A percentile compares a stretch with the other conserved stretches of the same genome.
phyloP scores from a whole-genome alignment of 2,888 invertebrate genomes.

The Beris chalybata region DNA sequence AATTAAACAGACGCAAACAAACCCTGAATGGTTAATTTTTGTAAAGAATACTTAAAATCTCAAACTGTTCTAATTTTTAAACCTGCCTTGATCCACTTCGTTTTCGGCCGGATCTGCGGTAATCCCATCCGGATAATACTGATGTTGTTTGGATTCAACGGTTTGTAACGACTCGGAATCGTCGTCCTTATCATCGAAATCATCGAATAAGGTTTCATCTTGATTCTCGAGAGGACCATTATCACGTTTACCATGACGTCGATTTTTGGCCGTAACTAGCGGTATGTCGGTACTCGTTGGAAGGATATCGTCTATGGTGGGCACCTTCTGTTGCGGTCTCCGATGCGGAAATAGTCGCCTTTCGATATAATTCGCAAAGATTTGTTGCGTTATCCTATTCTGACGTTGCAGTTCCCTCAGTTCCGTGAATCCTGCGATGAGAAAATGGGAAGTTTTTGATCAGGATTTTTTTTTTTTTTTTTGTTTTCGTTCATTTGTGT shows the following conservation, averaged over 20 bases:
- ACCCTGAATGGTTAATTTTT: too few species aligned
- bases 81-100: conserved; percentile 44
- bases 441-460: conserved; percentile 3
- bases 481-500: neutral
- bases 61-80: neutral
- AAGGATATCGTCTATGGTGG: conserved; percentile 68
- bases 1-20: too few species aligned
- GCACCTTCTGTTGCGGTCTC: conserved; percentile 57
- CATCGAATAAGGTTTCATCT: conserved; percentile 42
- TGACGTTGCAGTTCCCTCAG: conserved; percentile 69
- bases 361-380: conserved; percentile 72
- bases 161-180: conserved; percentile 65
- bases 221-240: conserved; percentile 41
- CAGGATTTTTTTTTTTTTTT: neutral
- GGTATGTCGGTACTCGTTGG: conserved; percentile 56
- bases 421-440: conserved; percentile 49
- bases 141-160: conserved; percentile 72
- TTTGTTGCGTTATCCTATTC: conserved; percentile 76
- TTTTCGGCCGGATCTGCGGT: conserved; percentile 53
- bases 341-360: conserved; percentile 67
- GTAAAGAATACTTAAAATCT: too few species aligned
- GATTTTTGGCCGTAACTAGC: conserved; percentile 29
- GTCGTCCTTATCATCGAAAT: conserved; percentile 47
- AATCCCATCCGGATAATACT: conserved; percentile 63
- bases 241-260: conserved; percentile 32